Percentiles rank a stretch among this genome's conserved stretches.
These are phyloP conservation scores for Oedothorax gibbosus DNA, from an alignment of 1,140 invertebrate species.

Conservation along the genomic window DNA sequence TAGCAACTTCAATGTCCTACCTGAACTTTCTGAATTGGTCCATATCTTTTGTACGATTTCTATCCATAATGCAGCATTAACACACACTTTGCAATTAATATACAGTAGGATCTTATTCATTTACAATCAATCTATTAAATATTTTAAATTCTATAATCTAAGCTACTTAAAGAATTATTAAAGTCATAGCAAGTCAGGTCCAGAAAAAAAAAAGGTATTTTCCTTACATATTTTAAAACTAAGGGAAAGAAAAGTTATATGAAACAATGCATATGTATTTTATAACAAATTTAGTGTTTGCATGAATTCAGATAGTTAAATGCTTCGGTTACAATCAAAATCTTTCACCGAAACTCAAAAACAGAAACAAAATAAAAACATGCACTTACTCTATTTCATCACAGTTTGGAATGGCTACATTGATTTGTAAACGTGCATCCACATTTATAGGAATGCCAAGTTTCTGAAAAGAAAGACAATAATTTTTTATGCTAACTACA, in stretches of 20 bases:
- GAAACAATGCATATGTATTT: too few species aligned
- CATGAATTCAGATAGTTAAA: not conserved
- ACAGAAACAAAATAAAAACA: not conserved
- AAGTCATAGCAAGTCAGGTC: too few species aligned
- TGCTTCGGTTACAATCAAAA: not conserved
- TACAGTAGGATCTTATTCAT: too few species aligned
- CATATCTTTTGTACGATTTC: not conserved
- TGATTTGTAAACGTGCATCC: constrained; percentile 62
- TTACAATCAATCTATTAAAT: too few species aligned
- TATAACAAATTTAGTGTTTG: too few species aligned
- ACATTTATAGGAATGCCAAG: constrained; percentile 61
- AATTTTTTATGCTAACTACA: too few species aligned
- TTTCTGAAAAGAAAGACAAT: constrained; percentile 21
- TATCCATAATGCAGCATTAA: constrained; percentile 27
- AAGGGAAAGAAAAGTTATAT: too few species aligned
- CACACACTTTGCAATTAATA: not conserved
- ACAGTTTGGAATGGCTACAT: constrained; percentile 62
- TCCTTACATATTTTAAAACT: too few species aligned
- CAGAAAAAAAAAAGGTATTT: too few species aligned
- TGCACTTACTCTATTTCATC: constrained; percentile 51
- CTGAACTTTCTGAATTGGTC: not conserved
- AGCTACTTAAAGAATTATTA: too few species aligned
- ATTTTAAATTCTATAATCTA: too few species aligned
- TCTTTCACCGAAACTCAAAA: not conserved
- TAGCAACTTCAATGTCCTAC: not conserved